Base-by-base conservation (phyloP, 2,888 invertebrate species). In the Drosophila lutescens region DNA sequence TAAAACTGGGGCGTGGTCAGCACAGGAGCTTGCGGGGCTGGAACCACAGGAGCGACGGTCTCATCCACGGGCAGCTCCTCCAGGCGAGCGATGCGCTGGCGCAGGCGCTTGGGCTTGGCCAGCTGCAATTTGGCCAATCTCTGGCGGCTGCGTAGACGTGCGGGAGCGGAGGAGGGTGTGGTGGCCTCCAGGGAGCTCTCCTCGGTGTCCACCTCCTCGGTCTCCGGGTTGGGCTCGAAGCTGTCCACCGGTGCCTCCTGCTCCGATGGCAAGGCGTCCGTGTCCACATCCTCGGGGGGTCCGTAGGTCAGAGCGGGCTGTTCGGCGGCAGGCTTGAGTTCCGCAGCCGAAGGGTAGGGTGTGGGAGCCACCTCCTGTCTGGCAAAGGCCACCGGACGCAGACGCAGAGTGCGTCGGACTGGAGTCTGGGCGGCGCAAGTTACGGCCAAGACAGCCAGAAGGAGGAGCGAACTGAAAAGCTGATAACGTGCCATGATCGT, bases 321-420 rank as follows among this genome's bases (percentile, higher is more conserved):
- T 41, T 81, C 85, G 17, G 68, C 32, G 10, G 68, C 54, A 5
- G 90, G 90, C 34, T 89, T 91, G 13, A 90, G 55, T 41, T 90
- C 90, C 15, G 76, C 80, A 0, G 90, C 90, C 9, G 81, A 77
- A 0, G 91, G 90, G 68, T 90, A 90, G 1, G 89, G 89, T 3
- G 91, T 89, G 3, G 86, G 79, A 9, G 59, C 60, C 23, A 76
- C 73, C 50, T 84, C 73, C 72, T 90, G 90, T 1, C 86, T 62
- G 20, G 89, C 88, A 20, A 80, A 71, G 12, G 59, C 34, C 36
- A 76, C 57, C 32, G 68, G 76, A n/a, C 78, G 83, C 68, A 76
- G 79, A 0, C 57, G 51, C 38, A 85, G 9, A 13, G 10, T 49
- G 4, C 86, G 71, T 1, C 73, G 69, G 1, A 40, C 32, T 2